Conservation (phyloP, 2,888 invertebrate species). For the Osmoderma eremita region DNA sequence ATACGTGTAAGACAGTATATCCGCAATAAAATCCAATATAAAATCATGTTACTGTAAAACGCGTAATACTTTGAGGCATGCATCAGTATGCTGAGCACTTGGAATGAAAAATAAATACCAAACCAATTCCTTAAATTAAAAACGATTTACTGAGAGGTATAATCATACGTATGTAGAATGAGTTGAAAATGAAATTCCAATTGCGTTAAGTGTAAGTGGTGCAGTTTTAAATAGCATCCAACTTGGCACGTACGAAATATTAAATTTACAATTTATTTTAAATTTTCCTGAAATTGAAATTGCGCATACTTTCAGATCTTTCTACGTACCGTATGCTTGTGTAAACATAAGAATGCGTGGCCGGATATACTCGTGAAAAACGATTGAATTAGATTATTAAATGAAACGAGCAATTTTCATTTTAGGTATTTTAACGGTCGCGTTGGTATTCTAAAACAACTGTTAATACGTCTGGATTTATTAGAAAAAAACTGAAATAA, state of each 20-base stretch:
- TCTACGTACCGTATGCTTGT: not conserved
- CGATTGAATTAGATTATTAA: slow-evolving; percentile 19
- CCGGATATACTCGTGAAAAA: slow-evolving; percentile 26
- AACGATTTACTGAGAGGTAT: no score
- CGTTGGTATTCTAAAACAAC: not conserved
- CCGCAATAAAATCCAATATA: not conserved
- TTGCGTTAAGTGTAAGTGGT: no score
- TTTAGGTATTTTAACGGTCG: not conserved
- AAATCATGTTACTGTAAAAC: not conserved
- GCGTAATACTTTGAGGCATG: not conserved
- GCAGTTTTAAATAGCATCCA: slow-evolving; percentile 6
- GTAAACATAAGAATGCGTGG: not conserved
- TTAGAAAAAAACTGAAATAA: no score
- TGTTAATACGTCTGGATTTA: not conserved
- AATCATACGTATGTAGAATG: no score
- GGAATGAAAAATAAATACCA: no score
- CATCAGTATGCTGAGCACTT: no score
- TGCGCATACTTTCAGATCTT: slow-evolving; percentile 2
- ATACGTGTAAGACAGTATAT: slow-evolving; percentile 4
- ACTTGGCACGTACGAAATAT: slow-evolving; percentile 11
- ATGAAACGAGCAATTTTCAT: slow-evolving; percentile 8
- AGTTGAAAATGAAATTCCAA: no score
- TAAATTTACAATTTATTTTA: slow-evolving; percentile 18
- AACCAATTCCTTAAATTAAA: no score
- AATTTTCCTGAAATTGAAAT: slow-evolving; percentile 22